Conservation (phyloP, 1,140 invertebrate species). For the Lepidurus arcticus region DNA sequence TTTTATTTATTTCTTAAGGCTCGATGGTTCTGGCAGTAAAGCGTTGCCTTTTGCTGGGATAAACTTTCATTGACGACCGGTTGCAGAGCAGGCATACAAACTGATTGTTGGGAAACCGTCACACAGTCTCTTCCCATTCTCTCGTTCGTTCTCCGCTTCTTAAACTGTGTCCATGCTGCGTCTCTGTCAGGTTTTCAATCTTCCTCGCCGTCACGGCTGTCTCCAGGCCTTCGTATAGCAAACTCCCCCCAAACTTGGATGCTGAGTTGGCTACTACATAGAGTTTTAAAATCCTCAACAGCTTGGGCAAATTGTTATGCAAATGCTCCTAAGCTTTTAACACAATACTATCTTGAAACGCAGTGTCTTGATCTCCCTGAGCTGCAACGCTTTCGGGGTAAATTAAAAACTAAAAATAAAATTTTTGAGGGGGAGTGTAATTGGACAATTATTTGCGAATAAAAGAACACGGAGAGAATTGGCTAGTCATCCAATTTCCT, state of each 20-base stretch:
- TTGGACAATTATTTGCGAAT: too few species aligned
- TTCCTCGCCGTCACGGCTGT: not conserved
- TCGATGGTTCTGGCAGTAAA: constrained; percentile 1
- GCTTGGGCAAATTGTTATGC: not conserved
- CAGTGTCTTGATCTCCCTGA: too few species aligned
- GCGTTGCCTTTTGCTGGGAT: constrained; percentile 2
- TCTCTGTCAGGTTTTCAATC: not conserved
- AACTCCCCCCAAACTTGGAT: not conserved
- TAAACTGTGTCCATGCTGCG: not conserved
- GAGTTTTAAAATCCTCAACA: not conserved
- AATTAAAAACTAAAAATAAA: too few species aligned
- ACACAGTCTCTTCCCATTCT: constrained; percentile 3
- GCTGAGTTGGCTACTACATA: constrained; percentile 9
- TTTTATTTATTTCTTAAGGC: not conserved
- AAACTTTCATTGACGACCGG: constrained; percentile 13
- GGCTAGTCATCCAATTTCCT: too few species aligned
- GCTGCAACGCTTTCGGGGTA: too few species aligned
- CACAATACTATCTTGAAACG: not conserved
- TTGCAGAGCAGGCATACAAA: constrained; percentile 11
- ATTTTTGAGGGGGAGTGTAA: too few species aligned
- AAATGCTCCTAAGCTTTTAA: not conserved
- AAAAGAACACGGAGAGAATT: too few species aligned
- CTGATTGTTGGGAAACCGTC: constrained; percentile 2
- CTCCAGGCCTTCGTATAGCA: not conserved
- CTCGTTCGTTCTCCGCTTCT: not conserved